These are phyloP conservation scores for Temnothorax nylanderi DNA, from an alignment of 1,140 invertebrate species.

Conservation along the genomic window DNA sequence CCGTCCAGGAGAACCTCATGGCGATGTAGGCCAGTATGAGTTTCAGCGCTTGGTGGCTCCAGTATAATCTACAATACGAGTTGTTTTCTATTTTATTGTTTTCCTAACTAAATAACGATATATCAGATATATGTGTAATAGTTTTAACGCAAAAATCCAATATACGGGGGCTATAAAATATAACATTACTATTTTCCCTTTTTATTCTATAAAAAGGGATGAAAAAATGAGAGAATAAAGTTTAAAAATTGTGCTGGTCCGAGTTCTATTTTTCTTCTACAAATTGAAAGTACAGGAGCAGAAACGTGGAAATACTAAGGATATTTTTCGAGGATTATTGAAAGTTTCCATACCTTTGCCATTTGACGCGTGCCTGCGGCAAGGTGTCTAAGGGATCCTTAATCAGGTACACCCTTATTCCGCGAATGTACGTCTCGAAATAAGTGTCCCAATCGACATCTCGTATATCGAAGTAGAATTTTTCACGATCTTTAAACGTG, in stretches of 20 bases:
- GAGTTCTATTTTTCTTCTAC: neutral
- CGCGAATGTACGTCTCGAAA: constrained; percentile 87
- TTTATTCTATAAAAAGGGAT: too few relatives aligned
- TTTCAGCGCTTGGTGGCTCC: constrained; percentile 83
- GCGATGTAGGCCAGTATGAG: constrained; percentile 77
- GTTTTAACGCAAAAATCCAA: neutral
- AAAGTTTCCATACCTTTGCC: constrained; percentile 82
- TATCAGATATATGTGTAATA: neutral
- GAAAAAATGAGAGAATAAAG: neutral
- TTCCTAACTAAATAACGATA: neutral
- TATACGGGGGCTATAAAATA: neutral
- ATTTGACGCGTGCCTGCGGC: constrained; percentile 84
- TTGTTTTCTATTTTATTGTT: neutral
- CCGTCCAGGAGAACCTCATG: constrained; percentile 79
- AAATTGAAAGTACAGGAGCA: neutral
- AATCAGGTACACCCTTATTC: constrained; percentile 87
- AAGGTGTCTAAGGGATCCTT: constrained; percentile 88
- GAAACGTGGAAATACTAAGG: neutral
- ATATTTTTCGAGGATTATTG: neutral
- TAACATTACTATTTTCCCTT: too few relatives aligned
- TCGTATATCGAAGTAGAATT: constrained; percentile 90
- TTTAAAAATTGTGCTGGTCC: neutral
- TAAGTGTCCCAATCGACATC: constrained; percentile 88
- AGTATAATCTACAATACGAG: constrained; percentile 82
- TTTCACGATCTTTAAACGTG: constrained; percentile 87